phyloP scores from a whole-genome alignment of 2,113 vertebrate species.

The Mesembrinibis cayennensis region DNA sequence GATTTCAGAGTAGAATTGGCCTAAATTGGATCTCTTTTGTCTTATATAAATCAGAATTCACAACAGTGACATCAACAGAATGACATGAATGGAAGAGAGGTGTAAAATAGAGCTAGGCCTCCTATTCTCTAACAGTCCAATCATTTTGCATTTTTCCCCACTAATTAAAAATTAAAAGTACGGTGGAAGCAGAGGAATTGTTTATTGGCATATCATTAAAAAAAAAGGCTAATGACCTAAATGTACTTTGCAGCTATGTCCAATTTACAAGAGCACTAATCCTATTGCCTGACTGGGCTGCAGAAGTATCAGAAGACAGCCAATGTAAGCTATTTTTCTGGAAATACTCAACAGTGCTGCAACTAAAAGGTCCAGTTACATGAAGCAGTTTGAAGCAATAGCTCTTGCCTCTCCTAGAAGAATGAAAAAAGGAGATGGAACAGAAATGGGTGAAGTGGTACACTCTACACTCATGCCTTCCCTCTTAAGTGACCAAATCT shows the following conservation, averaged over 20 bases:
- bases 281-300: neutral
- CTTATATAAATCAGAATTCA: conserved; percentile 32
- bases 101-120: conserved; percentile 37
- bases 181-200: neutral
- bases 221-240: neutral
- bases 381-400: neutral
- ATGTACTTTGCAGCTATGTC: neutral
- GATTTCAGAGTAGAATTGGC: conserved; percentile 13
- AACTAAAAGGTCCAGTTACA: neutral
- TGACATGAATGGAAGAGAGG: conserved; percentile 51
- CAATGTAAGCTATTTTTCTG: neutral
- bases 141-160: neutral
- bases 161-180: conserved; percentile 1
- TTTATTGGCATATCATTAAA: neutral
- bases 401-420: conserved; percentile 6
- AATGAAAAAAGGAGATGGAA: conserved; percentile 44
- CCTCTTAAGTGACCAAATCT: neutral
- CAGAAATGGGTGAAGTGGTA: conserved; percentile 46
- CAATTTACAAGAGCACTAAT: neutral
- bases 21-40: neutral
- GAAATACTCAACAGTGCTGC: neutral
- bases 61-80: conserved; percentile 63
- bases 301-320: neutral
- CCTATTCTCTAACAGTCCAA: neutral
- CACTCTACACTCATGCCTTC: conserved; percentile 18